Base-by-base conservation (phyloP, 2,797 vertebrate genomes). In the Poecilia gillii region DNA sequence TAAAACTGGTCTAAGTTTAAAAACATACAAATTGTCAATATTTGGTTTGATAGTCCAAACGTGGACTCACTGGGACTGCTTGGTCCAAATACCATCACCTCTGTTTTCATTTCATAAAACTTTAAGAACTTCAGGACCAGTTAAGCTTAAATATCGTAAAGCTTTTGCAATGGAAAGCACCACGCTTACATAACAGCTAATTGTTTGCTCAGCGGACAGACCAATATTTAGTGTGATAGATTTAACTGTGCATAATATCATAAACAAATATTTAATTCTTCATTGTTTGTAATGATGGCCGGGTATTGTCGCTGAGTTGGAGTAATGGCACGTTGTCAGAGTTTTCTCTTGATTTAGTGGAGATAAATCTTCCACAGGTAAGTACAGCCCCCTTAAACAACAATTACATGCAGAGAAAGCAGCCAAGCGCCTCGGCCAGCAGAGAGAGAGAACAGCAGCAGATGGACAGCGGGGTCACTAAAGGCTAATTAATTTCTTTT, bases 401-500 rank as follows among this genome's bases (percentile, higher is more conserved):
- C 90, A 94, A 95, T 94, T 94, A 95, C 87, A 89, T 86, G 23
- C 53, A 83, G 87, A 84, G 73, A 85, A 80, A 84, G 80, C 78
- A 78, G 81, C 78, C 76, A 66, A 81, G 70, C 82, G 77, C 76
- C 73, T 80, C 62, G 45, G 55, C 74, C 77, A 77, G 71, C 74
- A 73, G 77, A 75, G 81, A 76, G 78, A 49, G 64, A 43, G 64
- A 71, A 25, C 68, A 45, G 72, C 81, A 81, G 46, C 64, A 89
- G 91, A 90, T 87, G 92, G 94, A 95, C 90, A 92, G 93, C 90
- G 87, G 94, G 94, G 95, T 95, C 93, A 90, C 93, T 89, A 90
- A 93, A 95, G 96, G 94, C 93, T 96, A 95, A 96, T 96, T 96
- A 92, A 95, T 95, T 95, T 95, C 88, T 95, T 95, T 95, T 95